Conservation (phyloP, 1,140 invertebrate species). For the Sitobion miscanthi region DNA sequence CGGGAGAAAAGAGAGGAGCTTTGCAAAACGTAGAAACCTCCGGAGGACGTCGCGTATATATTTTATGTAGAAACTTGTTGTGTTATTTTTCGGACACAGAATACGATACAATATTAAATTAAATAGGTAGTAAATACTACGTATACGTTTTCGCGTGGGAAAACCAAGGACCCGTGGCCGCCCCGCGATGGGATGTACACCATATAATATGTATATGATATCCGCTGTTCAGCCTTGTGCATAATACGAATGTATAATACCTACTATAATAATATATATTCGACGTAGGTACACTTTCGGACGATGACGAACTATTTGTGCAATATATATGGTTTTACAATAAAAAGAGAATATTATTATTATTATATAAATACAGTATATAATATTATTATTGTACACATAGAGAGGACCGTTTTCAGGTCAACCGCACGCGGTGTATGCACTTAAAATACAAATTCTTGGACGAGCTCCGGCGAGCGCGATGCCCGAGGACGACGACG, state of each 20-base stretch:
- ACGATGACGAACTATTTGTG: not conserved
- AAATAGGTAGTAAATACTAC: not conserved
- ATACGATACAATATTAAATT: not conserved
- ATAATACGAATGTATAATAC: not conserved
- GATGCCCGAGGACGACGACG: conserved; percentile 21
- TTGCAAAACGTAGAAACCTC: not conserved
- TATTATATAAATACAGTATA: not conserved
- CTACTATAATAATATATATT: not conserved
- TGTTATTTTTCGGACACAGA: not conserved
- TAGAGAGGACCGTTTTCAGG: not conserved
- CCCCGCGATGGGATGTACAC: not conserved
- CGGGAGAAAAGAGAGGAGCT: not conserved
- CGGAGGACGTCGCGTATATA: not conserved
- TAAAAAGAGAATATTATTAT: not conserved
- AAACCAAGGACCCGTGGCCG: conserved; percentile 12
- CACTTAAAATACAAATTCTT: conserved; percentile 19
- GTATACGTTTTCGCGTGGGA: not conserved
- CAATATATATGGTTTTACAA: not conserved
- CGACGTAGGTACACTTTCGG: not conserved
- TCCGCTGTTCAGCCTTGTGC: conserved; percentile 21
- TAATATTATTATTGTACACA: not conserved
- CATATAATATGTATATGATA: not conserved
- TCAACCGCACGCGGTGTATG: not conserved
- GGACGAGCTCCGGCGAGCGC: not conserved
- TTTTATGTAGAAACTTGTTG: not conserved